Conservation (phyloP, 2,113 vertebrate species). For the Bolborhynchus lineola region DNA sequence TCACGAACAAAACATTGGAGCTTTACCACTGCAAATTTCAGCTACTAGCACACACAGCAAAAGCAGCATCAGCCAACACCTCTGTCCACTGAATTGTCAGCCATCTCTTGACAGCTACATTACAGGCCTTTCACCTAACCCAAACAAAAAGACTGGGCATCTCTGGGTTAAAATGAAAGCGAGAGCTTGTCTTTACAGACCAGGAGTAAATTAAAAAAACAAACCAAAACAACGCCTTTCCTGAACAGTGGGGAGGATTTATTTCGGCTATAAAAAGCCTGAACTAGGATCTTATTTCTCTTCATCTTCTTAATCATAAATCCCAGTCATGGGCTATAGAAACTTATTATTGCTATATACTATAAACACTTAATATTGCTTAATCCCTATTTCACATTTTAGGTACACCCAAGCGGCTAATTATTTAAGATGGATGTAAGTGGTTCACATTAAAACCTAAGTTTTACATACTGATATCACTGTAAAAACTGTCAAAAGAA, state of each 20-base stretch:
- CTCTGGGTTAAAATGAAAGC: background rate
- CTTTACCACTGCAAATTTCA: background rate
- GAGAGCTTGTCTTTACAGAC: background rate
- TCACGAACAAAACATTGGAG: background rate
- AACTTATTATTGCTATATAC: background rate
- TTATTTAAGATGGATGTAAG: background rate
- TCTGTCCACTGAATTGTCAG: background rate
- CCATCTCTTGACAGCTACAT: accelerated
- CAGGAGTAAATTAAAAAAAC: background rate
- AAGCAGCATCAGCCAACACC: background rate
- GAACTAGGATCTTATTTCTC: background rate
- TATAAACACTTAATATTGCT: background rate
- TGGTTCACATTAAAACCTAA: background rate
- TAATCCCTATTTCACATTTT: background rate
- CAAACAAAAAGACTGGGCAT: background rate
- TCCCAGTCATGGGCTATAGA: background rate
- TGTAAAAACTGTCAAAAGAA: background rate
- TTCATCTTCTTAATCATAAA: background rate
- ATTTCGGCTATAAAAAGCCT: background rate
- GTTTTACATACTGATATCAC: background rate
- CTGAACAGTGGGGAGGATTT: background rate
- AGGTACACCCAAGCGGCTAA: background rate
- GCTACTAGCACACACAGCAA: background rate
- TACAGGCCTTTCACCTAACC: background rate
- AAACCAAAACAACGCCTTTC: background rate